Conservation (phyloP, 2,888 invertebrate species). For the Leucoma salicis region DNA sequence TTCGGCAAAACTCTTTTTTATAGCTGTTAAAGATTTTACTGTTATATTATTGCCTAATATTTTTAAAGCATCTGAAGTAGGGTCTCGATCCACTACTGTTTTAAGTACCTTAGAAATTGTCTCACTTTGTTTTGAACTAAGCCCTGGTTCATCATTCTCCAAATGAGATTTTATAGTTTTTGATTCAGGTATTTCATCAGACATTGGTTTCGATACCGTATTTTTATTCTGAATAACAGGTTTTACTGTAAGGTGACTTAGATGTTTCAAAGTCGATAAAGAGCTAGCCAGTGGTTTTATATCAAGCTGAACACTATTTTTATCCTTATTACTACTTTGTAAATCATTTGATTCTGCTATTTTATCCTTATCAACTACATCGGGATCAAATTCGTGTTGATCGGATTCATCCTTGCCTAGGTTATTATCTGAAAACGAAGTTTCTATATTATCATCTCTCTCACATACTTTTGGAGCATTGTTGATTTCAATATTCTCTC, state of each 20-base stretch:
- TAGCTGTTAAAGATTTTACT: conserved; percentile 40
- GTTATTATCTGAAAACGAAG: neutral
- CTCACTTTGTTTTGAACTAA: conserved; percentile 7
- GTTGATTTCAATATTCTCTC: neutral
- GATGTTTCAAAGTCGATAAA: conserved; percentile 52
- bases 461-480: conserved; percentile 1
- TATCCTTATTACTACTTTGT: conserved; percentile 8
- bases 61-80: conserved; percentile 40
- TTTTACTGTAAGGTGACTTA: conserved; percentile 60
- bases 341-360: neutral
- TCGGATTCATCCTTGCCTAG: conserved; percentile 8
- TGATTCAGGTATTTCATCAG: conserved; percentile 5
- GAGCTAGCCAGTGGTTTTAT: conserved; percentile 22
- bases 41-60: conserved; percentile 48
- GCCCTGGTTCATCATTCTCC: conserved; percentile 5
- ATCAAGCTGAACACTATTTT: conserved; percentile 3
- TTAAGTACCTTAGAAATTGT: conserved; percentile 6
- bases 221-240: conserved; percentile 39
- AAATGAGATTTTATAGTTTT: conserved; percentile 2
- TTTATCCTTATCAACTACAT: conserved; percentile 10
- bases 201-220: conserved; percentile 7
- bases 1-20: conserved; percentile 23
- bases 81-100: conserved; percentile 15
- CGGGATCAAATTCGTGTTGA: conserved; percentile 8
- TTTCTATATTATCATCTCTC: conserved; percentile 2